phyloP scores from a whole-genome alignment of 2,797 vertebrate genomes.

The Serranus cabrilla region DNA sequence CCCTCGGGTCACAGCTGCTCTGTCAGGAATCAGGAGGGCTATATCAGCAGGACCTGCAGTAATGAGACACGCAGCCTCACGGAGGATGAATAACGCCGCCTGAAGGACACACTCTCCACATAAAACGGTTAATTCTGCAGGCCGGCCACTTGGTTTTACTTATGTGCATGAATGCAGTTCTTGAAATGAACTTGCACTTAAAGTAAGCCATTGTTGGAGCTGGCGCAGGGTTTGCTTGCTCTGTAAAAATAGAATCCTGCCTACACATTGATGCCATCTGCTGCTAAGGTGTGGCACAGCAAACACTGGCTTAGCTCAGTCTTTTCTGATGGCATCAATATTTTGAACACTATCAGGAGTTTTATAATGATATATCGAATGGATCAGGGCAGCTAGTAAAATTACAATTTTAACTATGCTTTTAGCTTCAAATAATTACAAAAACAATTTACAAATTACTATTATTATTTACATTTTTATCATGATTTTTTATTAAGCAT shows the following conservation, averaged over 20 bases:
- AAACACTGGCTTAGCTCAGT: neutral
- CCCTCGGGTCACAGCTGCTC: constrained; percentile 66
- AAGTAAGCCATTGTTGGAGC: constrained; percentile 24
- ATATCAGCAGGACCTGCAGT: constrained; percentile 65
- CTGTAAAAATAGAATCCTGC: constrained; percentile 32
- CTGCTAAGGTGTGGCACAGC: constrained; percentile 68
- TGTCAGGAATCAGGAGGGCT: constrained; percentile 56
- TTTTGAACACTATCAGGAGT: neutral
- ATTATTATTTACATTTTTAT: too few species aligned
- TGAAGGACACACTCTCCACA: constrained; percentile 54
- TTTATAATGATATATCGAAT: neutral
- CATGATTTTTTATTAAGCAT: too few species aligned
- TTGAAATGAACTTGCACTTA: constrained; percentile 20
- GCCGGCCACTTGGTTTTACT: constrained; percentile 17
- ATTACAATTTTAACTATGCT: too few species aligned
- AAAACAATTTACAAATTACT: too few species aligned
- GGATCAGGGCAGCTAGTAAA: too few species aligned
- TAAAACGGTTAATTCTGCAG: constrained; percentile 28
- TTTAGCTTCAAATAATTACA: too few species aligned
- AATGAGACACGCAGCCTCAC: constrained; percentile 38
- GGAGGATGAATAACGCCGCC: constrained; percentile 45
- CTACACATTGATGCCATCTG: constrained; percentile 79
- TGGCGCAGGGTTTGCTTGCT: constrained; percentile 24
- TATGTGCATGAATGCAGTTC: constrained; percentile 12
- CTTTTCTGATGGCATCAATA: constrained; percentile 15